Conservation (phyloP, 2,797 vertebrate species). For the Meriones psammophilus region DNA sequence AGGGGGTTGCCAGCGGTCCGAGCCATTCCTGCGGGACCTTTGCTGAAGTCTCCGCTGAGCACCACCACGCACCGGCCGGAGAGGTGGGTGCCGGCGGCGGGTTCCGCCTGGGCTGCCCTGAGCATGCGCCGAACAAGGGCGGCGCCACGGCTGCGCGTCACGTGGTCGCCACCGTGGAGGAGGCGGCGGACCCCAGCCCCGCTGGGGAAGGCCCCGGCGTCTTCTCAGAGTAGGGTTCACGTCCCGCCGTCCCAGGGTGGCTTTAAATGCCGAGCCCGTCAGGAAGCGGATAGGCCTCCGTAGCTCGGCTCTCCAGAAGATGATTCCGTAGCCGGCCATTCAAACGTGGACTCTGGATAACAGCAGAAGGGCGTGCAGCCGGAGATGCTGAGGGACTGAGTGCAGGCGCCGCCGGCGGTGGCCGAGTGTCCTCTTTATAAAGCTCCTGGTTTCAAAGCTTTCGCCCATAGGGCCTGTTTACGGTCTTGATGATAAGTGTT, state of each 20-base stretch:
- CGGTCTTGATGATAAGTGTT: background rate
- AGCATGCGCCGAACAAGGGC: background rate
- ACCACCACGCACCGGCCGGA: background rate
- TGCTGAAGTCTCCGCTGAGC: background rate
- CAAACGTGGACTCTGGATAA: background rate
- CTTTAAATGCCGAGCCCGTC: background rate
- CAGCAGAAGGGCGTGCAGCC: accelerated
- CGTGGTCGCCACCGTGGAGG: background rate
- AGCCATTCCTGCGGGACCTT: background rate
- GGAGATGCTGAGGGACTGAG: background rate
- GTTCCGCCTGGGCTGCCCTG: background rate
- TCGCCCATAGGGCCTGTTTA: background rate
- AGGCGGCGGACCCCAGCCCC: background rate
- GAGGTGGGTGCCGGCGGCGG: background rate
- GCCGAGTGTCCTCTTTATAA: background rate
- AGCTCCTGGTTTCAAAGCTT: background rate
- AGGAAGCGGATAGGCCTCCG: background rate
- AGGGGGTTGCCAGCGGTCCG: background rate
- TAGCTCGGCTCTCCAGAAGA: background rate
- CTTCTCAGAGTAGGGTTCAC: background rate
- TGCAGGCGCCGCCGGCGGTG: no score
- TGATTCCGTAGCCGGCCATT: background rate
- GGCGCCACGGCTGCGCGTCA: background rate
- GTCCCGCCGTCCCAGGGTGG: background rate
- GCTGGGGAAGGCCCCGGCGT: background rate